Evolutionary conservation across 2,113 vertebrate species (phyloP), one percentile per base, ranked within the genome.

Genomic region (Cryptotis parvus): DNA sequence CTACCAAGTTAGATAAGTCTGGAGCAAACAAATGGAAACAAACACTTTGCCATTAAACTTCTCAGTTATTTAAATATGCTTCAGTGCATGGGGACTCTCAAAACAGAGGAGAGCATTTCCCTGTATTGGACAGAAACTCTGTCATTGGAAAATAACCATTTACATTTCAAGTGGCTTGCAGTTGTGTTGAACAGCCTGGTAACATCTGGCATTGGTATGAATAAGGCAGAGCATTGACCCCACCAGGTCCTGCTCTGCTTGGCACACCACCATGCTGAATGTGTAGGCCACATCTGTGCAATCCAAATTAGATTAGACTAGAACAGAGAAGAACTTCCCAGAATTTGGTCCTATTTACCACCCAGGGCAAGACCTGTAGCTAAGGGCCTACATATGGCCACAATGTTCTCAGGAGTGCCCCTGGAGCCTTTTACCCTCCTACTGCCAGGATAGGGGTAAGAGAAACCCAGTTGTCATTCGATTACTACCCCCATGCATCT

Each of bases 401-500:
- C 9, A 24, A 2, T 10, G 16, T 41, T 63, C 41, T 14, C 43
- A 4, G 39, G 89, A 68, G 68, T 6, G n/a, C 65, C 11, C 27
- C 15, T 24, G 0, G 84, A 84, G 63, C 63, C 27, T 31, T 65
- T 65, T 31, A 65, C 27, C 55, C 63, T 65, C 63, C 90, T 41
- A 89, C 49, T 27, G 66, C 39, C 22, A 31, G 61, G 41, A 4
- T 88, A 95, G 10, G 94, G 95, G 91, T 70, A 39, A 65, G 90
- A 27, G 90, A 75, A 6, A 14, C 4, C 94, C 96, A 95, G 94
- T 93, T 22, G 26, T 75, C 92, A 81, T 91, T 91, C 84, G 86
- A 91, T 94, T 95, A 96, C 93, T 95, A 91, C 90, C 63, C 39
- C 73, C 43, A 49, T 87, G 84, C 80, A 95, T 87, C 93, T 96